Evolutionary conservation across 2,797 vertebrate species (phyloP), one percentile per base, ranked within the genome.

Genomic region (Avahi laniger): DNA sequence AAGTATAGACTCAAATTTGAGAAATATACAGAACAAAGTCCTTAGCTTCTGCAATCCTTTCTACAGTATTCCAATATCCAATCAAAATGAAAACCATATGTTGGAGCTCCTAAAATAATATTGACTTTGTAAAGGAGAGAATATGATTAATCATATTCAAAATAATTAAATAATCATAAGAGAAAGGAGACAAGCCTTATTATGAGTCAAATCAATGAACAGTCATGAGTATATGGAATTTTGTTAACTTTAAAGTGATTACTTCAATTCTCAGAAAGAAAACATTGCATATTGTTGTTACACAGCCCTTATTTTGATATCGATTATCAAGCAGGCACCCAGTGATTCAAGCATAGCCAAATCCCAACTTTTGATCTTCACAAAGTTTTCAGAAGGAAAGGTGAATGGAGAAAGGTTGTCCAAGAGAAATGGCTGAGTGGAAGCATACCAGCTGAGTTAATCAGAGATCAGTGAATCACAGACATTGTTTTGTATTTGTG

Each of bases 191-290:
- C 43, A 67, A 59, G 61, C n/a, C 10, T 73, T 65, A 48, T 41
- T 76, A 57, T 43, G 33, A 89, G 50, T 63, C 33, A 93, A 86
- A 83, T 92, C 33, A 61, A 28, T 35, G 13, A 50, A 46, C 59
- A 48, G 28, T 91, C 33, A 4, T 89, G 35, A 78, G 50, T 82
- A 75, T 52, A 54, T 26, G 17, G 54, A 48, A 86, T 73, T 85
- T 88, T 63, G 70, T 88, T 93, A 80, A 81, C 92, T 79, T 89
- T 88, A 73, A 96, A 89, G 50, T 65, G 86, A 91, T 95, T 93
- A 91, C 1, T 63, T 93, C 79, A 76, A 54, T 79, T 96, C 63
- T 91, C 52, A 75, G 73, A 89, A 89, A 91, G 50, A 90, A 33
- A 95, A 70, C 73, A 89, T 14, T 33, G 33, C 70, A 22, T 46